phyloP scores from a whole-genome alignment of 2,113 vertebrate species.

The Papio anubis region DNA sequence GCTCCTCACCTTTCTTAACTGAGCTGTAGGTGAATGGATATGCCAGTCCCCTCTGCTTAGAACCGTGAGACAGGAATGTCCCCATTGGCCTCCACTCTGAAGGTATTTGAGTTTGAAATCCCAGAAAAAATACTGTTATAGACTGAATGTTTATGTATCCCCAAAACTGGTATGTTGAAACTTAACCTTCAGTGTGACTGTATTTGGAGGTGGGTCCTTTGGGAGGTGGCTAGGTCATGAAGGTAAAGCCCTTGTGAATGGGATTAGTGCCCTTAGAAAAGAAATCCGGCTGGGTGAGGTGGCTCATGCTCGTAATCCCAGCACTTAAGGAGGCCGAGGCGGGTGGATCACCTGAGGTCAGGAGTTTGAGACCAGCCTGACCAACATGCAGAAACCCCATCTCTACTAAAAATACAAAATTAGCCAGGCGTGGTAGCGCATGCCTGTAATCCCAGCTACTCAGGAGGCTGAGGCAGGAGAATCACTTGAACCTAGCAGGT shows the following conservation, averaged over 20 bases:
- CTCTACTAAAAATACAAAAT: no score
- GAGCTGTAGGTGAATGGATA: neutral
- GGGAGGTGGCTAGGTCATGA: neutral
- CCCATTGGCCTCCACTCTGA: neutral
- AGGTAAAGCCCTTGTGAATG: neutral
- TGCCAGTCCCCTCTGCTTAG: neutral
- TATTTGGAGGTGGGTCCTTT: neutral
- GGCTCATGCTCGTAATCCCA: no score
- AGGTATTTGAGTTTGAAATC: neutral
- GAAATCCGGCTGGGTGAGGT: no score
- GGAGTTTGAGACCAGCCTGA: no score
- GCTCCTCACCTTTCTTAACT: neutral
- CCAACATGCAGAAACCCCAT: no score
- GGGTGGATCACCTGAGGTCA: no score
- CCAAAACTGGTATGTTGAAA: neutral
- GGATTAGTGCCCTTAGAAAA: neutral
- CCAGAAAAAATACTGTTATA: neutral
- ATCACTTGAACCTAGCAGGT: no score
- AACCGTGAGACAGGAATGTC: neutral
- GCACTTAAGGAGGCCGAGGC: no score
- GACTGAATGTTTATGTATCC: neutral
- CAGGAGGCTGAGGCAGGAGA: no score
- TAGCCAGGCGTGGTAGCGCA: no score
- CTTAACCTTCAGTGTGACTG: neutral
- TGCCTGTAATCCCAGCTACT: no score